phyloP scores from a whole-genome alignment of 2,888 invertebrate genomes.

The Erpobdella octoculata region DNA sequence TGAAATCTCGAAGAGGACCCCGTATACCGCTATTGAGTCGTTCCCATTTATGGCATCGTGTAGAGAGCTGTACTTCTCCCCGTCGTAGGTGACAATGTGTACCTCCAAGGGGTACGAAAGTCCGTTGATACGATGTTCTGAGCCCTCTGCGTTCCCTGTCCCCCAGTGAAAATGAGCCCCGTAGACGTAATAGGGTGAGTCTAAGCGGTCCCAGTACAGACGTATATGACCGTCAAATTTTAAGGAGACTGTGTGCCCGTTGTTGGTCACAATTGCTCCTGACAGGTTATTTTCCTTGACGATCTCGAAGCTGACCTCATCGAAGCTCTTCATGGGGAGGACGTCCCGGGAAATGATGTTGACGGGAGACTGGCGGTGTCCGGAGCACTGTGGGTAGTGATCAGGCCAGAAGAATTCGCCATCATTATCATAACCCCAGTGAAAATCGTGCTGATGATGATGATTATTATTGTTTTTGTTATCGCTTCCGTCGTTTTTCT shows the following conservation, averaged over 20 bases:
- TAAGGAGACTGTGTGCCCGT: conserved; percentile 26
- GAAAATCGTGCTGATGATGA: no score
- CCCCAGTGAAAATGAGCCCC: conserved; percentile 29
- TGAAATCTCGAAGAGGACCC: conserved; percentile 23
- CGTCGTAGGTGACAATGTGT: conserved; percentile 26
- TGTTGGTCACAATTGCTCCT: conserved; percentile 17
- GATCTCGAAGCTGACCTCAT: not conserved
- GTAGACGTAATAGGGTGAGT: not conserved
- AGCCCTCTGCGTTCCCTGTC: not conserved
- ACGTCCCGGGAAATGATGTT: conserved; percentile 2
- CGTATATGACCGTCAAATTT: conserved; percentile 4
- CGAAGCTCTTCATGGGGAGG: not conserved
- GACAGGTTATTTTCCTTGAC: not conserved
- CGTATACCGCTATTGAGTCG: conserved; percentile 25
- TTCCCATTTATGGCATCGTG: not conserved
- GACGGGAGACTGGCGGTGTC: conserved; percentile 24
- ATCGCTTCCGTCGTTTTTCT: no score
- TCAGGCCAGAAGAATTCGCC: conserved; percentile 9
- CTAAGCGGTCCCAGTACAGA: conserved; percentile 14
- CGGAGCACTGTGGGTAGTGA: conserved; percentile 3
- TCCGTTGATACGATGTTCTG: conserved; percentile 25
- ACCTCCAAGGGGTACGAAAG: conserved; percentile 25
- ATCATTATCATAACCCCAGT: no score
- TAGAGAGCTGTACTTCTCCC: not conserved
- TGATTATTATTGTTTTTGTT: no score